Conservation (phyloP, 2,888 invertebrate genomes). For the Leucozona laternaria region DNA sequence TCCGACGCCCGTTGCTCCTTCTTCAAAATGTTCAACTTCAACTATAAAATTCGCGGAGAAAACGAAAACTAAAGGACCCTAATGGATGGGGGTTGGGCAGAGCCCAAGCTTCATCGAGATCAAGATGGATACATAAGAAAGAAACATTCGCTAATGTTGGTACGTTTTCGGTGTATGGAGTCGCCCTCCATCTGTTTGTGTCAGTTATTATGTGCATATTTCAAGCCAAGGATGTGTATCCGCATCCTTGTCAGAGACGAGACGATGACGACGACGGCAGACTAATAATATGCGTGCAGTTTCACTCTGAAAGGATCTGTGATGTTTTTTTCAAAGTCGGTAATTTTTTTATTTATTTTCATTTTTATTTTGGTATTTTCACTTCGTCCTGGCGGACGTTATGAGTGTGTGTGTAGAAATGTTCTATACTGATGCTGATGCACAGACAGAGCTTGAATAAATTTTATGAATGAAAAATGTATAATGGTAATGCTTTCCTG, state of each 20-base stretch:
- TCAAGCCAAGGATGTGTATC: constrained; percentile 62
- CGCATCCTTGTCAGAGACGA: constrained; percentile 51
- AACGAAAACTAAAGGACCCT: constrained; percentile 36
- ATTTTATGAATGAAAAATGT: constrained; percentile 69
- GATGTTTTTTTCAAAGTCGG: constrained; percentile 28
- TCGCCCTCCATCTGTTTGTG: constrained; percentile 60
- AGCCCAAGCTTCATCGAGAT: constrained; percentile 27
- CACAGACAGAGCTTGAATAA: constrained; percentile 53
- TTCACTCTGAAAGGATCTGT: constrained; percentile 47
- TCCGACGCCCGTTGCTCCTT: constrained; percentile 1
- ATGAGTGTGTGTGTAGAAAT: background rate
- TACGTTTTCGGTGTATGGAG: constrained; percentile 25
- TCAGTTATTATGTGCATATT: constrained; percentile 75
- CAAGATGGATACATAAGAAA: constrained; percentile 53
- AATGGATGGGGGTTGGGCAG: constrained; percentile 28
- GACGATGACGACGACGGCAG: constrained; percentile 18
- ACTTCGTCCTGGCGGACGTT: constrained; percentile 1
- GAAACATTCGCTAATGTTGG: constrained; percentile 33
- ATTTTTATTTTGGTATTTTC: constrained; percentile 16
- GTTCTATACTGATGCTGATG: background rate
- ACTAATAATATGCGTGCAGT: constrained; percentile 72
- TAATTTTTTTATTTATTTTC: constrained; percentile 7
- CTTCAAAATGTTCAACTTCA: constrained; percentile 13
- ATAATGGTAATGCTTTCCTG: constrained; percentile 65
- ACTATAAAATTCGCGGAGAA: constrained; percentile 6